Percentiles rank a stretch among this genome's conserved stretches.
Evolutionary conservation across 2,888 invertebrate species (phyloP).

Genomic region (Ectemnius cavifrons): DNA sequence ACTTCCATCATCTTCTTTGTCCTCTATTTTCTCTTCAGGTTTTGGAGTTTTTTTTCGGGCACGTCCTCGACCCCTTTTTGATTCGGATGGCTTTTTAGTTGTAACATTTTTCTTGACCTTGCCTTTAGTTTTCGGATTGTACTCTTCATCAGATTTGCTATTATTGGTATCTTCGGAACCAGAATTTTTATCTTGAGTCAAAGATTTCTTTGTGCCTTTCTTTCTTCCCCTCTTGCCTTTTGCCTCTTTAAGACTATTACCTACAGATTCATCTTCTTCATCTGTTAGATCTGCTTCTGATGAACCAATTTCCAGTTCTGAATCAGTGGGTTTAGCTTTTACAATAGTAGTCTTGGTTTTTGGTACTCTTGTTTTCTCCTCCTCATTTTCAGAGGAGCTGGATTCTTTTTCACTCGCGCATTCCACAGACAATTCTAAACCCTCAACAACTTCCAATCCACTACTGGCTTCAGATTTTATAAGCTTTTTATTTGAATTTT

Average conservation of each 20-base stretch:
- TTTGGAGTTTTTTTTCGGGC: constrained; percentile 38
- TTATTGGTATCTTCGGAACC: constrained; percentile 68
- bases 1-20: constrained; percentile 50
- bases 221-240: constrained; percentile 27
- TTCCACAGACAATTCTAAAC: constrained; percentile 73
- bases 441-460: constrained; percentile 68
- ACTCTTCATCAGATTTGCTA: constrained; percentile 70
- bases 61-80: constrained; percentile 58
- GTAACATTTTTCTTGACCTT: constrained; percentile 59
- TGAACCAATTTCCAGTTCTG: constrained; percentile 71
- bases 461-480: constrained; percentile 38
- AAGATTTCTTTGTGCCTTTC: constrained; percentile 51
- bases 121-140: constrained; percentile 67
- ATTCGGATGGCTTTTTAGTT: constrained; percentile 53
- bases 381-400: constrained; percentile 63
- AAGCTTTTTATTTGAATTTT: constrained; percentile 40
- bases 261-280: constrained; percentile 32
- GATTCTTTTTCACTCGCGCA: constrained; percentile 74
- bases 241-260: constrained; percentile 30
- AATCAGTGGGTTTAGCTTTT: constrained; percentile 71
- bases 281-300: constrained; percentile 67
- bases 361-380: constrained; percentile 58
- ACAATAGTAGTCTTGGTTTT: constrained; percentile 72
- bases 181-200: constrained; percentile 57
- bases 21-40: constrained; percentile 47